Conservation (phyloP, 1,140 invertebrate species). For the Drosophila sp. region DNA sequence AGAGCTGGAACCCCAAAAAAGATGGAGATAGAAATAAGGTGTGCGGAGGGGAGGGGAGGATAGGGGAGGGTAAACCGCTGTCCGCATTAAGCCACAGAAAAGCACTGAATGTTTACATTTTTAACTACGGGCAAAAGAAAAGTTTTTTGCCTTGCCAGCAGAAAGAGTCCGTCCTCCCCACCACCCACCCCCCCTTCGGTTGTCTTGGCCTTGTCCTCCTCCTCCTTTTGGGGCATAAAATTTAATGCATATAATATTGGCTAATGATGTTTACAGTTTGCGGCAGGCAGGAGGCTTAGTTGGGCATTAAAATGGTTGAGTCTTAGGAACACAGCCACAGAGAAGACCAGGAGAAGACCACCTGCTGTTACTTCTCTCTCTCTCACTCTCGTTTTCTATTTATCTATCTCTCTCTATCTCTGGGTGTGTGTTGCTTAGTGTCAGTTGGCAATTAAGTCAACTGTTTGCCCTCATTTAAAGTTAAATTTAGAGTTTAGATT, state of each 20-base stretch:
- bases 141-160: constrained; percentile 65
- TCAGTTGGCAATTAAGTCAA: constrained; percentile 65
- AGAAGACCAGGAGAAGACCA: constrained; percentile 12
- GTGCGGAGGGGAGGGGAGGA: background rate
- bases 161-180: constrained; percentile 9
- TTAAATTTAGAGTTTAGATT: constrained; percentile 14
- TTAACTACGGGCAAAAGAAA: constrained; percentile 76
- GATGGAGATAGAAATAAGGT: background rate
- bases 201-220: constrained; percentile 7
- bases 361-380: constrained; percentile 32
- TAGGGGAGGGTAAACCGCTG: constrained; percentile 6
- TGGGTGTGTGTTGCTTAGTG: constrained; percentile 44
- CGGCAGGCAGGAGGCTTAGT: constrained; percentile 64
- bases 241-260: constrained; percentile 83
- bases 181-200: constrained; percentile 12
- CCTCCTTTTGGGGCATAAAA: constrained; percentile 77
- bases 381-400: background rate
- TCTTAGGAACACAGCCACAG: constrained; percentile 69
- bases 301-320: constrained; percentile 80
- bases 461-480: constrained; percentile 12
- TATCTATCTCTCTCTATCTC: background rate
- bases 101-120: constrained; percentile 78
- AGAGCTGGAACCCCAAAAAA: constrained; percentile 1
- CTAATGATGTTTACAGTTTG: constrained; percentile 83
- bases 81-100: constrained; percentile 74